These are phyloP conservation scores for Morpho deidamia DNA, from an alignment of 2,888 invertebrate genomes.

Conservation along the genomic window DNA sequence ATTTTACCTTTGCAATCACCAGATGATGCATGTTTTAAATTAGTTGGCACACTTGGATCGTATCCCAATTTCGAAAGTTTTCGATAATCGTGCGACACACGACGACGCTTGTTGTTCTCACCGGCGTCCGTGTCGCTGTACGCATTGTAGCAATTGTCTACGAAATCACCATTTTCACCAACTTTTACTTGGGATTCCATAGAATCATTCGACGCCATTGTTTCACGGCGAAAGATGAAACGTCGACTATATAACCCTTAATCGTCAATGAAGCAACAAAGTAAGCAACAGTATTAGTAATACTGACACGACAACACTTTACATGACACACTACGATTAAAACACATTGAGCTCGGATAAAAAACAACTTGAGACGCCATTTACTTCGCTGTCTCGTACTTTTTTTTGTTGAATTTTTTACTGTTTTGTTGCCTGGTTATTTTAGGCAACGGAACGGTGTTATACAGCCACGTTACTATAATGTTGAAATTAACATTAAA, in stretches of 20 bases:
- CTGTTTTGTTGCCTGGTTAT: conserved; percentile 37
- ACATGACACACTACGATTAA: conserved; percentile 47
- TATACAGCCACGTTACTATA: conserved; percentile 13
- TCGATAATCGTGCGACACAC: conserved; percentile 63
- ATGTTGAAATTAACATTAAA: conserved; percentile 1
- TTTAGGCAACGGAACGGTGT: conserved; percentile 12
- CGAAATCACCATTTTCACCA: conserved; percentile 57
- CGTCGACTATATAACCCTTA: conserved; percentile 45
- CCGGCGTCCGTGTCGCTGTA: conserved; percentile 58
- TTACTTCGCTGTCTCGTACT: conserved; percentile 58
- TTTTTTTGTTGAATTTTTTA: conserved; percentile 45
- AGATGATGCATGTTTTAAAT: conserved; percentile 48
- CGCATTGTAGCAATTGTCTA: conserved; percentile 46
- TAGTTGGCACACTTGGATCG: conserved; percentile 67
- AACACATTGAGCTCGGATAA: conserved; percentile 63
- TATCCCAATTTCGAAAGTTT: conserved; percentile 70
- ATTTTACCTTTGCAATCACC: conserved; percentile 61
- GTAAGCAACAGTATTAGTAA: conserved; percentile 38
- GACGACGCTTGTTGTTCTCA: conserved; percentile 62
- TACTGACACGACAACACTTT: conserved; percentile 38
- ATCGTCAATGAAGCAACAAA: conserved; percentile 56
- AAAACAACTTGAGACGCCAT: conserved; percentile 78
- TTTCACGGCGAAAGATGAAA: conserved; percentile 52
- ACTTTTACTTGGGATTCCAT: conserved; percentile 68
- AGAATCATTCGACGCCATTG: conserved; percentile 73